Base-by-base conservation (phyloP, 1,140 invertebrate species). In the Ganaspis sp. region DNA sequence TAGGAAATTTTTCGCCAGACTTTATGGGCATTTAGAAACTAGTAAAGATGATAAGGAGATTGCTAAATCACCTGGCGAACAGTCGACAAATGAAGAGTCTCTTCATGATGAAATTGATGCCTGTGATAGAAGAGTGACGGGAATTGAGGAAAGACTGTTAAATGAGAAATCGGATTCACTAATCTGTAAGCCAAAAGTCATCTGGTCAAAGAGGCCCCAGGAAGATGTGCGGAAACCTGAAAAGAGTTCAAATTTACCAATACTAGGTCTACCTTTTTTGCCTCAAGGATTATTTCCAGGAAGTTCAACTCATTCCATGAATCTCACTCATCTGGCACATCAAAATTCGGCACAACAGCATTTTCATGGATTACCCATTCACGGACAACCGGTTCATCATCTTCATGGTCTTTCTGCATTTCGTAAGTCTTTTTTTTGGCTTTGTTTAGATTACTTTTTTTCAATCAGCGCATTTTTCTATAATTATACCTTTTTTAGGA, bases 1-100 rank as follows among this genome's bases (percentile, higher is more conserved):
- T 15, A 87, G 94, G 37, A 92, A 93, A 81, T 95, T 95, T 86
- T 95, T 95, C 80, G 93, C 93, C 8, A 89, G 94, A 37, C 87
- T 95, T 12, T 95, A 94, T 72, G 94, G 94, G 0, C 92, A 94
- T 74, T 87, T 94, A 1, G 94, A 94, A 69, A 83, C 89, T 42
- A 85, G 80, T 11, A 85, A 85, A 70, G 42, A 17, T n/a, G 81
- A 76, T 9, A 64, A 71, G 8, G 79, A 84, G 15, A 34, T 70
- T 12, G 81, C 86, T 34, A 84, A 84, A 9, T 8, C 77, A 54
- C 15, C 23, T 15, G 58, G 9, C n/a, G 77, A 84, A 78, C 80
- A 77, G 72, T 58, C 40, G 71, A 17, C 37, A 26, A 70, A 78
- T 19, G 76, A 69, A 23, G 69, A 6, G 19, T 49, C 64, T 72